These are phyloP conservation scores for Eledone cirrhosa DNA, from an alignment of 2,888 invertebrate species.

Conservation along the genomic window DNA sequence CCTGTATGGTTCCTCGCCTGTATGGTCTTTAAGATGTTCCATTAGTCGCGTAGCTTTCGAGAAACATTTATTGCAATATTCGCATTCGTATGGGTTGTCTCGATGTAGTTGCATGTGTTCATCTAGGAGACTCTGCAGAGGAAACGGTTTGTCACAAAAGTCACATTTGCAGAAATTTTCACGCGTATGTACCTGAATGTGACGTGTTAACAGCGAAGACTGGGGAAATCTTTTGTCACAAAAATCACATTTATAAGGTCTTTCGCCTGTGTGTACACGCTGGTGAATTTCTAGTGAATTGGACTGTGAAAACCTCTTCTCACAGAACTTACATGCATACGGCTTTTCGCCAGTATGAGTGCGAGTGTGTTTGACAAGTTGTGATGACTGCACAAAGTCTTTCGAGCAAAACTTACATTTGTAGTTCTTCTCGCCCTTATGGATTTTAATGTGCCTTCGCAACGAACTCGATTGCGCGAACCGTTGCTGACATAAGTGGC, in stretches of 20 bases:
- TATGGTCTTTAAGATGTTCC: conserved; percentile 17
- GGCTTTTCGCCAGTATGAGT: conserved; percentile 21
- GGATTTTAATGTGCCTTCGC: conserved; percentile 21
- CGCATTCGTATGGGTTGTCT: conserved; percentile 18
- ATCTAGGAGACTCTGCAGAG: conserved; percentile 23
- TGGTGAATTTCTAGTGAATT: conserved; percentile 22
- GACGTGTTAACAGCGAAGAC: conserved; percentile 24
- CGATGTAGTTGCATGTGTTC: conserved; percentile 23
- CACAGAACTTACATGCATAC: conserved; percentile 21
- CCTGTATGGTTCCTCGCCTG: conserved; percentile 21
- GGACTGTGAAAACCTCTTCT: conserved; percentile 14
- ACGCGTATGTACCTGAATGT: conserved; percentile 25
- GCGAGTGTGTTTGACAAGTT: conserved; percentile 25
- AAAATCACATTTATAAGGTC: conserved; percentile 24
- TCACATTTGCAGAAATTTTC: conserved; percentile 25
- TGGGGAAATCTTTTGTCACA: conserved; percentile 23
- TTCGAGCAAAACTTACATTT: conserved; percentile 25
- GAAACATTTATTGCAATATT: conserved; percentile 25
- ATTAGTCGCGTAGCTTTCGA: conserved; percentile 21
- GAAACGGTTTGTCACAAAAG: conserved; percentile 23
- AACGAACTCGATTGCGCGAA: conserved; percentile 22
- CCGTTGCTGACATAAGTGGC: conserved; percentile 18
- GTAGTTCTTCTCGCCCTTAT: conserved; percentile 24
- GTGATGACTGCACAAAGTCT: conserved; percentile 25
- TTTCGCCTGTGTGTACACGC: conserved; percentile 24